Conservation (phyloP, 2,113 vertebrate genomes). For the Paradoxurus hermaphroditus region DNA sequence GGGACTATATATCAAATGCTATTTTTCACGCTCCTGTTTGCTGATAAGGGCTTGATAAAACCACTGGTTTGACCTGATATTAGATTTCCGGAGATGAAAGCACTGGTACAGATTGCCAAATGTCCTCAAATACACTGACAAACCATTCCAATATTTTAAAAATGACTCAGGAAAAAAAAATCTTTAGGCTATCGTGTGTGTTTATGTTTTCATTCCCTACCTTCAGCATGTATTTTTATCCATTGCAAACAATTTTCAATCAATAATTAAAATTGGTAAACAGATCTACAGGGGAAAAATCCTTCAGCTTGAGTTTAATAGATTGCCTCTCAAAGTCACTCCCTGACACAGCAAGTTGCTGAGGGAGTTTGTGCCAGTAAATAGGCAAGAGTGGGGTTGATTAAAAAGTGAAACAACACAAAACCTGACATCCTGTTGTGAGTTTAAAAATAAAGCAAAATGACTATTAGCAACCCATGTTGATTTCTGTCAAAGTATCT, state of each 20-base stretch:
- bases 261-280: constrained; percentile 68
- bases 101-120: constrained; percentile 48
- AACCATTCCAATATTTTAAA: constrained; percentile 55
- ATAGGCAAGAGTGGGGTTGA: constrained; percentile 47
- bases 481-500: constrained; percentile 50
- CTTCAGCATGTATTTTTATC: constrained; percentile 57
- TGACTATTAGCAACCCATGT: constrained; percentile 34
- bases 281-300: constrained; percentile 47
- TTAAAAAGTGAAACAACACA: constrained; percentile 61
- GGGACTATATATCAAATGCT: constrained; percentile 69
- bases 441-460: constrained; percentile 58
- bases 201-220: constrained; percentile 41
- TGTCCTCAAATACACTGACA: constrained; percentile 62
- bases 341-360: constrained; percentile 64
- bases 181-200: not conserved
- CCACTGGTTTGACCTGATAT: constrained; percentile 59
- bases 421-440: constrained; percentile 47
- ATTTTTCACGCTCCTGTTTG: constrained; percentile 70
- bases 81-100: constrained; percentile 64
- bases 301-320: constrained; percentile 54
- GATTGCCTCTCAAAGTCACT: constrained; percentile 66
- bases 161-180: constrained; percentile 43
- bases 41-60: constrained; percentile 58
- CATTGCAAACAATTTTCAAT: constrained; percentile 70
- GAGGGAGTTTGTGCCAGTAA: constrained; percentile 54